phyloP scores from a whole-genome alignment of 2,888 invertebrate genomes.

The Acrocyrtus sp. region DNA sequence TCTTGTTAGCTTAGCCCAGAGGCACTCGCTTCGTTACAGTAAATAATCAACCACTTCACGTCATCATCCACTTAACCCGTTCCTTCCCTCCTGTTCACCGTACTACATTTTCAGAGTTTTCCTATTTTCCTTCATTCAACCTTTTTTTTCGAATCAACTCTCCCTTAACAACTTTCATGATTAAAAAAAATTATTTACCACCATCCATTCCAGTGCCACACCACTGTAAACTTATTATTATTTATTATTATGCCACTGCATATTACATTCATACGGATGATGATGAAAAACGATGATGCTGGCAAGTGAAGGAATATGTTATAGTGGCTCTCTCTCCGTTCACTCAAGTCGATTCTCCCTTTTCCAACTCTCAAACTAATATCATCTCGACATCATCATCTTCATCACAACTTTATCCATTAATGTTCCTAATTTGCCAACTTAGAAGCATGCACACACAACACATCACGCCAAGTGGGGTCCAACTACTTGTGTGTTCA shows the following conservation, averaged over 20 bases:
- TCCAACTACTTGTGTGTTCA: conserved; percentile 34
- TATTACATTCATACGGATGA: background rate
- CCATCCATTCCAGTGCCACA: background rate
- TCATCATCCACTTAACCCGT: conserved; percentile 49
- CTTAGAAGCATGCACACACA: conserved; percentile 19
- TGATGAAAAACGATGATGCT: conserved; percentile 1
- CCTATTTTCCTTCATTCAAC: background rate
- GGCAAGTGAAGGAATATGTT: background rate
- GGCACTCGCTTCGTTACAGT: conserved; percentile 44
- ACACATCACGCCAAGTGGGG: conserved; percentile 45
- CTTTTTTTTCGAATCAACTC: conserved; percentile 13
- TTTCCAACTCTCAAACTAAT: conserved; percentile 29
- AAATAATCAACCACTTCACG: conserved; percentile 52
- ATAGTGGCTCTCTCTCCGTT: background rate
- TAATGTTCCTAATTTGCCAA: conserved; percentile 55
- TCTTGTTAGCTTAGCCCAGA: conserved; percentile 46
- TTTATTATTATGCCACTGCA: conserved; percentile 7
- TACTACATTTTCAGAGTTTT: no score
- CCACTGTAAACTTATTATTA: background rate
- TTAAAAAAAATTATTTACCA: background rate
- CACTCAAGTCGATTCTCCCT: background rate
- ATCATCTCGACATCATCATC: no score
- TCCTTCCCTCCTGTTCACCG: background rate
- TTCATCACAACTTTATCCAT: conserved; percentile 54
- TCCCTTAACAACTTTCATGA: conserved; percentile 23